phyloP scores from a whole-genome alignment of 2,113 vertebrate species.

The Actenoides lindsayi region DNA sequence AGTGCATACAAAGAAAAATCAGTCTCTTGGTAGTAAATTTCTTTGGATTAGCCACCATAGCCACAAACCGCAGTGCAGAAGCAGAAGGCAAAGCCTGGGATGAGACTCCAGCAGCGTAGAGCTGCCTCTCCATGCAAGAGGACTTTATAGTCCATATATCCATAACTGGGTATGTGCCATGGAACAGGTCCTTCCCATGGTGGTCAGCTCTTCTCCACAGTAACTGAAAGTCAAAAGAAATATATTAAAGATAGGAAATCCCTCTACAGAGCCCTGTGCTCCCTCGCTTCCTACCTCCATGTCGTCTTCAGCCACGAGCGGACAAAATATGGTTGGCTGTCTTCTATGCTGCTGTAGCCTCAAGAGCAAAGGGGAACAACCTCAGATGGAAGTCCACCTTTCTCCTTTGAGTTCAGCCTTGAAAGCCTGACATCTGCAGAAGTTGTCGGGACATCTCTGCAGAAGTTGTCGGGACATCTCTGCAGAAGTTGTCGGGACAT shows the following conservation, averaged over 20 bases:
- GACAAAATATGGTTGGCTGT: neutral
- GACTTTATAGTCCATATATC: neutral
- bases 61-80: neutral
- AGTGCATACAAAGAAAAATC: neutral
- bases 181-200: neutral
- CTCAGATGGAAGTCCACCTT: neutral
- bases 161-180: accelerated
- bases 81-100: neutral
- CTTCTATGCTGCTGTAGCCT: neutral
- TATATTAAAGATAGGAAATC: neutral
- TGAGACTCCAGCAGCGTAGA: neutral
- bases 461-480: neutral
- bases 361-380: neutral
- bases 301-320: neutral
- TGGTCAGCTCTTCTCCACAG: neutral
- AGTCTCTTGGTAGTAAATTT: neutral
- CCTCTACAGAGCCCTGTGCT: neutral
- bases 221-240: neutral
- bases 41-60: neutral
- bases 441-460: neutral
- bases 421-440: neutral
- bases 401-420: neutral
- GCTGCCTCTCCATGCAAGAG: neutral
- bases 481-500: neutral
- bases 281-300: accelerated